Base-by-base conservation (phyloP, 2,113 vertebrate species). In the Laticauda laticaudata region DNA sequence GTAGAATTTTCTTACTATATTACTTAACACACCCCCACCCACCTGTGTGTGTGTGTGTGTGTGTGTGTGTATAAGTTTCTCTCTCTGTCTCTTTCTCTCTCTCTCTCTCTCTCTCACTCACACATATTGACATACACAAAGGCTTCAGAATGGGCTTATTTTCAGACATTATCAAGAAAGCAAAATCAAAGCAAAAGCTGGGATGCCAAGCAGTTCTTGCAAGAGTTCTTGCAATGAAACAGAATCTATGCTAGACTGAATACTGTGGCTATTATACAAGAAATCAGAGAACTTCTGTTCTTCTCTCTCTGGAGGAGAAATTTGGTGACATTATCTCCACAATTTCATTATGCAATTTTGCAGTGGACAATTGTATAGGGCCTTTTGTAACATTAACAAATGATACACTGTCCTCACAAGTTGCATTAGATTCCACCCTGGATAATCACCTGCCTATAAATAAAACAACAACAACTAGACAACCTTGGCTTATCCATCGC, bases 371-470 rank as follows among this genome's bases (percentile, higher is more conserved):
- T 81, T 81, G 34, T 43, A 43, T 8, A 43, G 0, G 18, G 18
- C 20, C 6, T 88, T 56, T 51, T 69, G 15, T 48, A 95, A 93
- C 75, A 94, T 91, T 94, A 75, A 94, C 91, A 94, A 95, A 89
- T 95, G 91, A 96, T 94, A 93, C 51, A 91, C 88, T 93, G 54
- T 93, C 93, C 92, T 95, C 91, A 0, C 2, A 86, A 93, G 94
- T 45, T 94, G 92, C 95, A 93, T 0, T 55, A 95, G 90, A 94
- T 88, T 92, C 95, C 96, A 95, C 94, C 95, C 94, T 93, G 96
- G 95, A 96, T 34, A 55, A 54, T 87, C 89, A 24, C 14, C 20
- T 20, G 4, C 18, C 29, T 0, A 94, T 90, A 92, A 81, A 81
- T 81, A 43, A 81, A 81, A 81, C 5, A 20, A 34, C n/a, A 34